Conservation (phyloP, 2,888 invertebrate species). For the Busseola fusca region DNA sequence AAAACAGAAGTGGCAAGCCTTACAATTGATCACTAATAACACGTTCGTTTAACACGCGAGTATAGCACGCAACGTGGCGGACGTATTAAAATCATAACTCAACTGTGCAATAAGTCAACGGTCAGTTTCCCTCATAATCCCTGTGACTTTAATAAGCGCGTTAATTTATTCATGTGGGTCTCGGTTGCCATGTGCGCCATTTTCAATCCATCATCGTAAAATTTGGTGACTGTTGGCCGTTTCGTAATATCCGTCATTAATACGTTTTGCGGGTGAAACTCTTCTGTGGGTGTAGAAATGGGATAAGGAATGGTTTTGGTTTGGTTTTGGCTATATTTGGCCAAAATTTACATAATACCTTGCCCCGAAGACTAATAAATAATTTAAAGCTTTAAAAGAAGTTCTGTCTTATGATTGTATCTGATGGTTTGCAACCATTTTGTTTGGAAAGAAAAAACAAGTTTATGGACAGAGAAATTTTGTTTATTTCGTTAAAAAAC, state of each 20-base stretch:
- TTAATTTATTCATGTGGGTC: constrained; percentile 69
- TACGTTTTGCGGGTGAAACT: constrained; percentile 41
- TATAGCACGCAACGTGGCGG: constrained; percentile 55
- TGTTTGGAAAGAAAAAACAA: neutral
- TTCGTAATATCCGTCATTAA: constrained; percentile 54
- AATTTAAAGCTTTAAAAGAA: neutral
- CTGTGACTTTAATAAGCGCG: constrained; percentile 65
- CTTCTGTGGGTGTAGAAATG: constrained; percentile 24
- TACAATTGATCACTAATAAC: constrained; percentile 62
- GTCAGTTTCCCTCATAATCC: constrained; percentile 57
- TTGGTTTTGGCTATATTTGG: constrained; percentile 12
- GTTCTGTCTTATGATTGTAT: neutral
- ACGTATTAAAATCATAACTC: constrained; percentile 63
- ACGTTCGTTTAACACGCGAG: constrained; percentile 61
- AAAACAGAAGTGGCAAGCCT: constrained; percentile 52
- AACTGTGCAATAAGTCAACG: constrained; percentile 63
- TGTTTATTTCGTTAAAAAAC: constrained; percentile 15
- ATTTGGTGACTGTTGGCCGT: constrained; percentile 55
- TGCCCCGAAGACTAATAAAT: neutral
- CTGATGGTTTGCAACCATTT: neutral
- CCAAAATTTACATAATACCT: constrained; percentile 10
- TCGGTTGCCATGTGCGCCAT: constrained; percentile 60
- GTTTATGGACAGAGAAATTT: neutral
- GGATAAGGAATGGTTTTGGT: constrained; percentile 8
- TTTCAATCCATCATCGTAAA: constrained; percentile 69